Base-by-base conservation (phyloP, 2,888 invertebrate genomes). In the Polyploca ridens region DNA sequence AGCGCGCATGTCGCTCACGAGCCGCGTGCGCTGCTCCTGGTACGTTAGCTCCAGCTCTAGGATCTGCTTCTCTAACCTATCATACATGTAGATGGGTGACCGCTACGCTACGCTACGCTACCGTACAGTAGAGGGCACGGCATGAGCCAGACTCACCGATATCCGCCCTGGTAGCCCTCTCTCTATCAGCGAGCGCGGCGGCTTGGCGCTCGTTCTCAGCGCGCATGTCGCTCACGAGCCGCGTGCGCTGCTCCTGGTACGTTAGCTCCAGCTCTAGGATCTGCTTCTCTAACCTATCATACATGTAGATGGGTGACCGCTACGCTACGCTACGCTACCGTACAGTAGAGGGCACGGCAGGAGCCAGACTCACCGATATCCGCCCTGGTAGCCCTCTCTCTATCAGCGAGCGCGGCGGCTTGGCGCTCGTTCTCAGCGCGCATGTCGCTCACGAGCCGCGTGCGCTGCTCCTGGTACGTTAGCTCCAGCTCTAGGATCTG, bases 181-280 rank as follows among this genome's bases (percentile, higher is more conserved):
- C 95, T 13, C 94, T 93, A 54, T 95, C 88, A 66, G 95, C 95
- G 7, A 95, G 86, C 67, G 96, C 96, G 63, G 96, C 94, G 3
- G 97, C 94, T 75, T 96, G 96, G 58, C 95, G 93, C 72, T 96
- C 95, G 81, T 96, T 96, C 63, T 95, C 91, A 0, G 95, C 94
- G 14, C 96, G 89, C 79, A 97, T 93, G 75, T 97, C 96, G 0
- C 96, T 90, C 65, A 97, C 86, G 77, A 94, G 80, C 0, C 93
- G 86, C 11, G 91, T 90, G 0, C 94, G 81, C 66, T 94, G 94
- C 76, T 92, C 92, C 65, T 92, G 93, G 68, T 93, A 92, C 0
- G 89, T 86, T 64, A 89, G 54, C 71, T 94, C 94, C 11, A 94
- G 65, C 62, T 93, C 93, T 14, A 93, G 66, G 16, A 94, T 93